phyloP scores from a whole-genome alignment of 2,113 vertebrate species.

The Ceyx melanurus region DNA sequence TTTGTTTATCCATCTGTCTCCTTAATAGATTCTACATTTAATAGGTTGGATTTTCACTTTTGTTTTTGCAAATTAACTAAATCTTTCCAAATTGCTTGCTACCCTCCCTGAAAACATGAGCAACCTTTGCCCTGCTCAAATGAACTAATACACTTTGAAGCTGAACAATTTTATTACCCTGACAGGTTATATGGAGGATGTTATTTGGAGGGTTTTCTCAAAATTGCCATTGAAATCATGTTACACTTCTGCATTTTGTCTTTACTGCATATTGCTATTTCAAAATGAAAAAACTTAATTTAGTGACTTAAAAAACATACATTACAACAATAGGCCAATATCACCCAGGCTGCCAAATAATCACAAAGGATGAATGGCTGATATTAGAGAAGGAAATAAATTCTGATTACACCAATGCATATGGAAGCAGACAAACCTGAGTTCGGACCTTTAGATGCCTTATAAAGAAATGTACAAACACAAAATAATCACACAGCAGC shows the following conservation, averaged over 20 bases:
- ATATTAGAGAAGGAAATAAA: background rate
- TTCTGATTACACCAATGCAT: background rate
- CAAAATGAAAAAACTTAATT: background rate
- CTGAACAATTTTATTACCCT: background rate
- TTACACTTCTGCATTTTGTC: background rate
- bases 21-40: constrained; percentile 28
- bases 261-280: background rate
- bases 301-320: background rate
- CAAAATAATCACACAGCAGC: background rate
- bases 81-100: constrained; percentile 48
- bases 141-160: background rate
- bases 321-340: background rate
- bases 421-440: background rate
- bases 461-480: background rate
- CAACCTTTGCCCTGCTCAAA: background rate
- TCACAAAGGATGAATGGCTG: background rate
- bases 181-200: background rate
- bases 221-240: background rate
- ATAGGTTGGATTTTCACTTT: constrained; percentile 39
- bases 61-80: constrained; percentile 48
- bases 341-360: background rate
- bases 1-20: constrained; percentile 55
- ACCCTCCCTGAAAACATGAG: background rate
- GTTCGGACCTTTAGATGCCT: background rate
- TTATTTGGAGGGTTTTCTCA: background rate